Percentiles rank a stretch among this genome's conserved stretches.
Evolutionary conservation across 2,888 invertebrate genomes (phyloP).

Genomic region (Apamea anceps): DNA sequence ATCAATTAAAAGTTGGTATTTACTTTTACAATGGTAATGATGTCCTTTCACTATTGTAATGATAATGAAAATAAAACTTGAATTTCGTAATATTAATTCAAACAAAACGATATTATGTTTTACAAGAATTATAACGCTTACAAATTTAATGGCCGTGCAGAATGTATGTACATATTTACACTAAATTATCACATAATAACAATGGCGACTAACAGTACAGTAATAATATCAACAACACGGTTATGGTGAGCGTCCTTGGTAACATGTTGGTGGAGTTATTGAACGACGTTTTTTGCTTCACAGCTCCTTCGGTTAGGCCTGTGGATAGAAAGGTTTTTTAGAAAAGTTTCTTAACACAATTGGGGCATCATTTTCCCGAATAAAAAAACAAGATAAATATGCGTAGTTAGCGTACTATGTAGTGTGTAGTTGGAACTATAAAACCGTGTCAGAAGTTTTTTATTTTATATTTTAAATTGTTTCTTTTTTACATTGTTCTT

Average conservation of each 20-base stretch:
- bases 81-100: constrained; percentile 11
- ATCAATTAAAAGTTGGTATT: too few relatives aligned
- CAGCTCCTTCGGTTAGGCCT: constrained; percentile 65
- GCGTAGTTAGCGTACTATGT: neutral
- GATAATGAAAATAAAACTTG: constrained; percentile 6
- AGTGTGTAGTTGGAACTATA: too few relatives aligned
- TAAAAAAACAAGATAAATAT: neutral
- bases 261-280: constrained; percentile 30
- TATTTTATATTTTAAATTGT: too few relatives aligned
- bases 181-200: constrained; percentile 41
- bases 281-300: constrained; percentile 61
- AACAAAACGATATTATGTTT: constrained; percentile 22
- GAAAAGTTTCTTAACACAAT: neutral
- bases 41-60: neutral
- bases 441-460: too few relatives aligned
- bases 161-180: constrained; percentile 67
- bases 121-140: constrained; percentile 44
- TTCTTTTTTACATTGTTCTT: too few relatives aligned
- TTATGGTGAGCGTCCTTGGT: constrained; percentile 38
- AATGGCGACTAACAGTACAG: constrained; percentile 36
- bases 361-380: neutral
- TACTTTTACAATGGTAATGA: too few relatives aligned
- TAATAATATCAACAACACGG: constrained; percentile 40
- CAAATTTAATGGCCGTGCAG: constrained; percentile 40
- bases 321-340: neutral